Evolutionary conservation across 92 coral and sea anemone genomes (phyloP).

Genomic region (Ricordea florida): DNA sequence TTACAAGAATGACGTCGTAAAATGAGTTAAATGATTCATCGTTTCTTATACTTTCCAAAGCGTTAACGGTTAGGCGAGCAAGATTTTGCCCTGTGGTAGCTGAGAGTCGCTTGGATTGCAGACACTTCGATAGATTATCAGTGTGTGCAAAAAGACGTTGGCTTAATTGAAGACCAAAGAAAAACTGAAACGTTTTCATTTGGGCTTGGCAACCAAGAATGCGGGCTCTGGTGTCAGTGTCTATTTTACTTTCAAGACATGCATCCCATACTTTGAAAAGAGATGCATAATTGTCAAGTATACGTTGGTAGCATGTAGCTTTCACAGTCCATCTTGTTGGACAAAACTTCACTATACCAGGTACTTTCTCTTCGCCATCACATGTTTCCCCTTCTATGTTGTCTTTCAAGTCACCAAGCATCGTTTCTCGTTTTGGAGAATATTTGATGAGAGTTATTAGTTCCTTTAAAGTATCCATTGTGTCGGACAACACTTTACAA

Average conservation of each 20-base stretch:
- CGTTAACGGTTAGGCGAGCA: neutral
- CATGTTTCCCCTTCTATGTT: neutral
- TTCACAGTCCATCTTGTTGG: slow-evolving; percentile 46
- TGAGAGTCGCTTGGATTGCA: neutral
- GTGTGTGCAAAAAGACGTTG: too few species aligned
- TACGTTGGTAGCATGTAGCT: slow-evolving; percentile 23
- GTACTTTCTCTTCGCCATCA: neutral
- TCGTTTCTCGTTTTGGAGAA: slow-evolving; percentile 16
- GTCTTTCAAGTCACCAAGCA: slow-evolving; percentile 7
- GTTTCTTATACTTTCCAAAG: too few species aligned
- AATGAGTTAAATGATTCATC: too few species aligned
- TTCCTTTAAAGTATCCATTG: slow-evolving; percentile 13
- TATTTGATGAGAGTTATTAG: slow-evolving; percentile 4
- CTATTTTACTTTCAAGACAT: slow-evolving; percentile 12
- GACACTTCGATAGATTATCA: too few species aligned
- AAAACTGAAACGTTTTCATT: slow-evolving; percentile 4
- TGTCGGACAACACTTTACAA: slow-evolving; percentile 8
- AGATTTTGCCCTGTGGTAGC: neutral
- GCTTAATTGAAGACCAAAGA: neutral
- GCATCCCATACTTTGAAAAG: slow-evolving; percentile 29
- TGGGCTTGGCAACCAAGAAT: slow-evolving; percentile 27
- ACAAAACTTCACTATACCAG: slow-evolving; percentile 28
- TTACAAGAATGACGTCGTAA: too few species aligned
- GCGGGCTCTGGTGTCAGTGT: slow-evolving; percentile 33
- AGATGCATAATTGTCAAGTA: slow-evolving; percentile 26